phyloP scores from a whole-genome alignment of 2,113 vertebrate species.

The Brachyistius frenatus region DNA sequence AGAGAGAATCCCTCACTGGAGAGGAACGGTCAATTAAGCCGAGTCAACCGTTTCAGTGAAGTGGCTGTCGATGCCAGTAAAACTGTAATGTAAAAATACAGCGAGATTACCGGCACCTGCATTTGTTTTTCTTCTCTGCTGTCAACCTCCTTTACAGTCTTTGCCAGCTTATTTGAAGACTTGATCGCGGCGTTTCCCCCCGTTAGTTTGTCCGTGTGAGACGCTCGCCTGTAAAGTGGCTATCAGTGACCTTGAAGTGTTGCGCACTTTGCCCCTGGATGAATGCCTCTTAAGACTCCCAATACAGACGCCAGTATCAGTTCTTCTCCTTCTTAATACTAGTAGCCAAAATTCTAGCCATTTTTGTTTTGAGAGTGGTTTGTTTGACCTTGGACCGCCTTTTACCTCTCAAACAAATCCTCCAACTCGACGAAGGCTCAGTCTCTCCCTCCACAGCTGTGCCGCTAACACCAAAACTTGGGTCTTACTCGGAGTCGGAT shows the following conservation, averaged over 20 bases:
- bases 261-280: slow-evolving; percentile 4
- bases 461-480: slow-evolving; percentile 18
- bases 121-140: slow-evolving; percentile 32
- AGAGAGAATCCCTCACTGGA: slow-evolving; percentile 56
- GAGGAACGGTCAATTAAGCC: slow-evolving; percentile 72
- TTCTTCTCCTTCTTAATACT: slow-evolving; percentile 4
- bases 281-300: background rate
- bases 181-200: slow-evolving; percentile 33
- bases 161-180: slow-evolving; percentile 35
- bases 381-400: slow-evolving; percentile 47
- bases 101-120: slow-evolving; percentile 45
- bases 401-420: slow-evolving; percentile 46
- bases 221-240: slow-evolving; percentile 8
- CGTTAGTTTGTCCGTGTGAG: background rate
- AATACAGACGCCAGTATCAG: background rate
- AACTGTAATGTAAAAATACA: slow-evolving; percentile 56
- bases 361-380: slow-evolving; percentile 12
- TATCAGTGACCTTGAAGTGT: slow-evolving; percentile 10
- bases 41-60: slow-evolving; percentile 64
- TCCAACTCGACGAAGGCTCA: slow-evolving; percentile 18
- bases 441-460: slow-evolving; percentile 5
- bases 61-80: slow-evolving; percentile 62
- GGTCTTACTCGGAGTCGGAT: slow-evolving; percentile 35
- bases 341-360: background rate
- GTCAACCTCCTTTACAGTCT: slow-evolving; percentile 37